A percentile compares a stretch with the other conserved stretches of the same genome.
Conservation (phyloP, 2,113 vertebrate genomes). For the Pionites leucogaster region DNA sequence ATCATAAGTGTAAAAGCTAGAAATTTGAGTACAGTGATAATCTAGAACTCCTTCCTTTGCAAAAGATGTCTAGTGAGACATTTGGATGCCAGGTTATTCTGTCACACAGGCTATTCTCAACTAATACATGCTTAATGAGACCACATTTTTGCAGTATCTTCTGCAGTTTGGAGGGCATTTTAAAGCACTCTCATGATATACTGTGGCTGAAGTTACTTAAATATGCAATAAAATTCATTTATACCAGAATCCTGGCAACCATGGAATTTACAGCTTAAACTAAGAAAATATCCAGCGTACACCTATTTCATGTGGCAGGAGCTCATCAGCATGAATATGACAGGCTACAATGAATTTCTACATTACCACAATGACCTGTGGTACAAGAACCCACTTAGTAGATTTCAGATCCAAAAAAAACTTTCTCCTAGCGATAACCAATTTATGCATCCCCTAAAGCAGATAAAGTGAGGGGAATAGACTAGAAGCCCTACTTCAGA, state of each 20-base stretch:
- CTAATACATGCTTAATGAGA: slow-evolving; percentile 5
- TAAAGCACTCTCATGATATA: neutral
- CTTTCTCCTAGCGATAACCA: neutral
- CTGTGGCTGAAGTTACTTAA: neutral
- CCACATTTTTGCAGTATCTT: neutral
- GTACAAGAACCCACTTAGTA: neutral
- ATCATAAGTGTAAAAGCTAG: neutral
- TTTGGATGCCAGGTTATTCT: neutral
- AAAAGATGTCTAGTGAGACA: neutral
- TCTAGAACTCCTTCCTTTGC: slow-evolving; percentile 13
- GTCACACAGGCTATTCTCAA: slow-evolving; percentile 5
- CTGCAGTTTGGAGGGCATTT: neutral
- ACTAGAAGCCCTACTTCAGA: neutral
- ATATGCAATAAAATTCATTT: neutral
- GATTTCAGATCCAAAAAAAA: neutral
- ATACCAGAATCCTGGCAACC: neutral
- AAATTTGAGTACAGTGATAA: slow-evolving; percentile 3
- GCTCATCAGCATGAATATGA: neutral
- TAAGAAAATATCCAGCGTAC: neutral
- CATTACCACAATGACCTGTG: neutral
- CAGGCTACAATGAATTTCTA: neutral
- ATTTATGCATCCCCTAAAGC: neutral
- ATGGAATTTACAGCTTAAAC: neutral
- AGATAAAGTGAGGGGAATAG: neutral
- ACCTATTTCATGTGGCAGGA: neutral